phyloP scores from a whole-genome alignment of 2,113 vertebrate species.

The Oceanodroma tethys region DNA sequence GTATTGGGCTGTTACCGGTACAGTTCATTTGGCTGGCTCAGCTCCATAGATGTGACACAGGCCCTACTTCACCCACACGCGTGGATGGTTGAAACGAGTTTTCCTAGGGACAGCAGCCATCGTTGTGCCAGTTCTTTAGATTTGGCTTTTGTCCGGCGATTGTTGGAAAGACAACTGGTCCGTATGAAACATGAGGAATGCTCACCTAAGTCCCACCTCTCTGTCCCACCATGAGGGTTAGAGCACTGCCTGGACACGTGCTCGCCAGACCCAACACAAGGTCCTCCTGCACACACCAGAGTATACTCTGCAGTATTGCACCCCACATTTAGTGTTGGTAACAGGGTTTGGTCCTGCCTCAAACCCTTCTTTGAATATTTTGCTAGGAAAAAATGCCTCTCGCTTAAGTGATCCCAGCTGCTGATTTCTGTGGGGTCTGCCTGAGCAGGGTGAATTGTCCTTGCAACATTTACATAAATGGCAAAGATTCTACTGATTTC shows the following conservation, averaged over 20 bases:
- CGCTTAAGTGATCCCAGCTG: not conserved
- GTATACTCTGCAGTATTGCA: no score
- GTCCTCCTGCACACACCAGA: not conserved
- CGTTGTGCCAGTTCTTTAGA: not conserved
- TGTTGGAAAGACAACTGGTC: not conserved
- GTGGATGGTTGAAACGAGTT: not conserved
- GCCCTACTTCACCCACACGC: fast-evolving
- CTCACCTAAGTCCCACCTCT: not conserved
- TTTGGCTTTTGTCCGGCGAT: not conserved
- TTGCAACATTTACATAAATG: not conserved
- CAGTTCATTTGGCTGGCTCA: not conserved
- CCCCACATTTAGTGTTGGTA: not conserved
- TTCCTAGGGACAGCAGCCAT: not conserved
- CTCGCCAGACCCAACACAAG: not conserved
- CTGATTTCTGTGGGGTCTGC: not conserved
- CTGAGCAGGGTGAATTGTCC: not conserved
- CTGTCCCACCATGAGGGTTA: not conserved
- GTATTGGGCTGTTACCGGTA: not conserved
- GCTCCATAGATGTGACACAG: not conserved
- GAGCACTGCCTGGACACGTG: not conserved
- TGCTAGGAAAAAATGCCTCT: not conserved
- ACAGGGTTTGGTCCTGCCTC: not conserved
- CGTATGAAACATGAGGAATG: fast-evolving
- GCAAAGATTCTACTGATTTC: not conserved
- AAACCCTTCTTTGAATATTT: not conserved